A percentile compares a stretch with the other conserved stretches of the same genome.
phyloP scores from a whole-genome alignment of 1,140 invertebrate species.

The Muscidifurax raptorellus region DNA sequence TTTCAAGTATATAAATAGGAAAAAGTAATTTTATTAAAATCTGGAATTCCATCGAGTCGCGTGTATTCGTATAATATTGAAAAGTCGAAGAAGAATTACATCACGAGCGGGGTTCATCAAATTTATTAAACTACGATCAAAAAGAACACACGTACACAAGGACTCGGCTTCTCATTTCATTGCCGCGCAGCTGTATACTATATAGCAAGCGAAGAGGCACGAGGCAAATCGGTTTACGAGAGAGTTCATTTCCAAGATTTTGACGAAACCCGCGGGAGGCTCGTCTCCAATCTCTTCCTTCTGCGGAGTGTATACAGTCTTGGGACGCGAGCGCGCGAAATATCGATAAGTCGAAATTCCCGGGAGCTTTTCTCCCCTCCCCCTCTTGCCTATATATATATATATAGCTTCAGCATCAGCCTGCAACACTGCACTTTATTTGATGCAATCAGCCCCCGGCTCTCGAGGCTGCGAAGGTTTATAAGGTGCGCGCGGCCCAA shows the following conservation, averaged over 20 bases:
- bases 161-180: background rate
- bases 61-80: too few relatives aligned
- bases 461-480: background rate
- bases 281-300: background rate
- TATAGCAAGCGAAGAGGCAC: too few relatives aligned
- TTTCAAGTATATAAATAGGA: too few relatives aligned
- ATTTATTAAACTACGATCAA: too few relatives aligned
- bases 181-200: background rate
- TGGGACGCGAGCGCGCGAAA: background rate
- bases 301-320: background rate
- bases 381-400: background rate
- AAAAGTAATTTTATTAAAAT: too few relatives aligned
- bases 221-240: conserved; percentile 12
- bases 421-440: conserved; percentile 5
- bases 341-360: conserved; percentile 27
- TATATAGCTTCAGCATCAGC: background rate
- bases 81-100: too few relatives aligned
- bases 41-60: too few relatives aligned
- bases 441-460: conserved; percentile 6
- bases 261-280: conserved; percentile 11
- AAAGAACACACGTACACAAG: too few relatives aligned
- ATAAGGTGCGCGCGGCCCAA: background rate
- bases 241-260: conserved; percentile 8
- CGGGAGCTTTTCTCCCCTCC: background rate
- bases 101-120: too few relatives aligned